These are phyloP conservation scores for Erannis defoliaria DNA, from an alignment of 2,888 invertebrate genomes.

Conservation along the genomic window DNA sequence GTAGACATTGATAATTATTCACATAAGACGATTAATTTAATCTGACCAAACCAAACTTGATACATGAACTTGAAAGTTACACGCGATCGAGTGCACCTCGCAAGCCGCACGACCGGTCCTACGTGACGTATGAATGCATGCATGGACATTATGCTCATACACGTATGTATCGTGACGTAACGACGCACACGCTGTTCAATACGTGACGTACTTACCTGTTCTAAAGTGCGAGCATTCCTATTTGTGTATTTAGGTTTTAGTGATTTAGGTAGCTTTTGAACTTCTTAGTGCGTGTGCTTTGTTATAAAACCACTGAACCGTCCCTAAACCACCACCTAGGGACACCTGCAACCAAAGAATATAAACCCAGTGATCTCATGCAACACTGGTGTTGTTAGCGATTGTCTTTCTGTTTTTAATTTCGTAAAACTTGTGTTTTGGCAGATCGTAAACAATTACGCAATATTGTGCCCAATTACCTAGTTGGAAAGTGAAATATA, in stretches of 20 bases:
- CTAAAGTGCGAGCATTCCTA: background rate
- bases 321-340: too few species aligned
- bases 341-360: too few species aligned
- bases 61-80: constrained; percentile 43
- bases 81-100: constrained; percentile 10
- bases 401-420: background rate
- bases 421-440: background rate
- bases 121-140: constrained; percentile 25
- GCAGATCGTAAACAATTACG: constrained; percentile 4
- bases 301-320: background rate
- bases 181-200: background rate
- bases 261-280: too few species aligned
- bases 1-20: too few species aligned
- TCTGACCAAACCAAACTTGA: constrained; percentile 26
- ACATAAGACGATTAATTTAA: background rate
- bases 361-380: too few species aligned
- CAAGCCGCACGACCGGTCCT: constrained; percentile 32
- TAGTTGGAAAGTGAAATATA: constrained; percentile 15
- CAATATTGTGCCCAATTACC: constrained; percentile 14
- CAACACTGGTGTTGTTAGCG: too few species aligned
- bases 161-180: constrained; percentile 16
- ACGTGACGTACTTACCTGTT: constrained; percentile 10
- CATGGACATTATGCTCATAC: background rate
- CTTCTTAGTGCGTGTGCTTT: background rate
- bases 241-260: background rate